Evolutionary conservation across 2,797 vertebrate genomes (phyloP).

Genomic region (Phataginus tricuspis): DNA sequence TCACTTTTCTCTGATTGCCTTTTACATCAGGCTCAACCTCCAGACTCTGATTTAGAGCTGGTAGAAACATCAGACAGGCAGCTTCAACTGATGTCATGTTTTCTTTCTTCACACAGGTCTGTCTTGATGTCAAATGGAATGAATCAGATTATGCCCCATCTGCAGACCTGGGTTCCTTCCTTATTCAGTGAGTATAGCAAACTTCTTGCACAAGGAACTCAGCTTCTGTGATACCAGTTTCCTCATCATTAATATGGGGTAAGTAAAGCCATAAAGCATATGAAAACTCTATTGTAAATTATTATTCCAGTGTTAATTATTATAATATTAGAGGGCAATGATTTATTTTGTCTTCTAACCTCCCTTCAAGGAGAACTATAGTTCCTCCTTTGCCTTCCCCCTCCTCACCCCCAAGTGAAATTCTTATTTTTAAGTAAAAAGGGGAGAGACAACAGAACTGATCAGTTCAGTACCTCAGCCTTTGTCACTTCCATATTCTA

Average conservation of each 20-base stretch:
- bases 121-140: not conserved
- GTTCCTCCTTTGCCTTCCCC: not conserved
- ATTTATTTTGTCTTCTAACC: not conserved
- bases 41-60: not conserved
- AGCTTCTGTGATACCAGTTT: not conserved
- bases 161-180: not conserved
- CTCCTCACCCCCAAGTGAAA: not conserved
- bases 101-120: not conserved
- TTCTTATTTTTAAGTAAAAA: slow-evolving; percentile 32
- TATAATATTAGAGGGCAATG: not conserved
- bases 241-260: not conserved
- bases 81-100: not conserved
- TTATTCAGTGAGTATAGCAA: not conserved
- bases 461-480: not conserved
- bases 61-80: not conserved
- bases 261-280: not conserved
- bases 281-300: not conserved
- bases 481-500: not conserved
- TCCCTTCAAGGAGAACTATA: not conserved
- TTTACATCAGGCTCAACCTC: not conserved
- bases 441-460: not conserved
- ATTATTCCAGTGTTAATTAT: not conserved
- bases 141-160: not conserved
- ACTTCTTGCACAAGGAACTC: not conserved
- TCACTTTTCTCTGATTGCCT: not conserved